Conservation (phyloP, 2,888 invertebrate genomes). For the Mesopsocus fuscifrons region DNA sequence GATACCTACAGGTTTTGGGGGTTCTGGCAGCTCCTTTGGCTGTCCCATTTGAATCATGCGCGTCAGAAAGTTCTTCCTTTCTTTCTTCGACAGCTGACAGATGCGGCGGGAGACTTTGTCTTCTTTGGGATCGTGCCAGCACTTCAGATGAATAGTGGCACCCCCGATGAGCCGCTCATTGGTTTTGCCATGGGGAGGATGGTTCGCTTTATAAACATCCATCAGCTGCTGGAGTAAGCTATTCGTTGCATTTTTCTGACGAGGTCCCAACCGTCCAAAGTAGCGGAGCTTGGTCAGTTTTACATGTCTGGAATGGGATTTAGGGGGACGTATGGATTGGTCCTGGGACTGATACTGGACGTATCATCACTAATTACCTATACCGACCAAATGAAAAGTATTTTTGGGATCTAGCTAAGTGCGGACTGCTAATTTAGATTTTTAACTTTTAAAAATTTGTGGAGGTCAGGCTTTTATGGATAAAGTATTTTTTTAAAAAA, state of each 20-base stretch:
- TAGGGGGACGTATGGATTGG: too few relatives aligned
- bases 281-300: background rate
- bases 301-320: too few relatives aligned
- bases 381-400: too few relatives aligned
- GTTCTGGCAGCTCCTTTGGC: background rate
- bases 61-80: background rate
- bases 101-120: background rate
- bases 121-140: background rate
- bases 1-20: background rate
- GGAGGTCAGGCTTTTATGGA: too few relatives aligned
- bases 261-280: background rate
- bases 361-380: too few relatives aligned
- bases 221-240: background rate
- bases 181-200: slow-evolving; percentile 1
- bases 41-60: slow-evolving; percentile 1
- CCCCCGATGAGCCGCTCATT: background rate
- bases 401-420: too few relatives aligned
- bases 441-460: too few relatives aligned
- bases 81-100: background rate
- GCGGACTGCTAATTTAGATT: too few relatives aligned
- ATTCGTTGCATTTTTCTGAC: slow-evolving; percentile 1
- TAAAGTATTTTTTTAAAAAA: too few relatives aligned
- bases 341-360: too few relatives aligned
- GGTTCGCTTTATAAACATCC: background rate
- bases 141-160: background rate